Evolutionary conservation across 2,888 invertebrate species (phyloP), one percentile per base, ranked within the genome.

Genomic region (Amiota mariae): DNA sequence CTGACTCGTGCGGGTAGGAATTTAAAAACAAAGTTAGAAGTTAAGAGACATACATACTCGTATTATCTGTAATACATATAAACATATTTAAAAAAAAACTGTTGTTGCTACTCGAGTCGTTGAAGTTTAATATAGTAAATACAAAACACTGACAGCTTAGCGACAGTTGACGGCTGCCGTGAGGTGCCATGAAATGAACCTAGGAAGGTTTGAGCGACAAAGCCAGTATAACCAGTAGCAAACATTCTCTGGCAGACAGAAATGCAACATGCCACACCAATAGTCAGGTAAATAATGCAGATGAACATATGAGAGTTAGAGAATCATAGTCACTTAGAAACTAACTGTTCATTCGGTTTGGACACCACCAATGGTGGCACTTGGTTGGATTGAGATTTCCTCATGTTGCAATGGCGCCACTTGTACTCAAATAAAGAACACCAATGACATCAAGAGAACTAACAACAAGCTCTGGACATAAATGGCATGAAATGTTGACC

Each of bases 121-220:
- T 82, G 78, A 86, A 85, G 84, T 86, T 86, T 86, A 84, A 84
- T 86, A 84, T 84, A 82, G 84, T 85, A 86, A 84, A 85, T 84
- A 59, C 20, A 59, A 63, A 48, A 54, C 56, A 48, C 71, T 64
- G 71, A 68, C 70, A 71, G 57, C 36, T 68, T 18, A 66, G 83
- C 83, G 86, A 86, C 86, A 85, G 83, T 84, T 84, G 83, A 86
- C 86, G 85, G 83, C 83, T 86, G 86, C 84, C 82, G 82, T 76
- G 74, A 71, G 36, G 36, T n/a, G 18, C 24, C 15, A 24, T 36
- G 13, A 8, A 24, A 46, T 24, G 8, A 61, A 24, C 15, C 15
- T 13, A 18, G 56, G 20, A 59, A 20, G 48, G 11, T 46, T 11
- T 15, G 15, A 54, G 24, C 54, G 20, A 54, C 54, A 24, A 51